Evolutionary conservation across 2,113 vertebrate genomes (phyloP).

Genomic region (Paraplagusia blochii): DNA sequence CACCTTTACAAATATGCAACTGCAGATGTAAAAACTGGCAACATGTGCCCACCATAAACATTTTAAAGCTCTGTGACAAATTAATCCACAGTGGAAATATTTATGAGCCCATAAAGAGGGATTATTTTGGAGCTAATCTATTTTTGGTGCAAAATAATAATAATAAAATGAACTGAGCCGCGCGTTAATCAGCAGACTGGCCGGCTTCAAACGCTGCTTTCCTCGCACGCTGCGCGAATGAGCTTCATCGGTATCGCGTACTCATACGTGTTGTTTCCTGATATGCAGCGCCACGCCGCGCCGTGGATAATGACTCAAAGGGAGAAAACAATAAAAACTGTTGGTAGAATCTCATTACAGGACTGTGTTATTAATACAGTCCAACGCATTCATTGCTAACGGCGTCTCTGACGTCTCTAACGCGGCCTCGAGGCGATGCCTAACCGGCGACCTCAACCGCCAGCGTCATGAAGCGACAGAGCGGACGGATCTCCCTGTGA

Average conservation of each 20-base stretch:
- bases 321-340: conserved; percentile 47
- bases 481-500: conserved; percentile 22
- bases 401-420: conserved; percentile 20
- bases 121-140: conserved; percentile 63
- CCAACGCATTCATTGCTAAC: conserved; percentile 38
- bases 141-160: conserved; percentile 42
- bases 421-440: conserved; percentile 8
- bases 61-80: conserved; percentile 28
- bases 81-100: conserved; percentile 48
- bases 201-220: conserved; percentile 48
- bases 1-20: conserved; percentile 11
- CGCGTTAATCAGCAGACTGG: conserved; percentile 55
- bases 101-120: conserved; percentile 62
- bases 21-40: conserved; percentile 53
- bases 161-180: conserved; percentile 15
- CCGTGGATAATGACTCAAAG: conserved; percentile 58
- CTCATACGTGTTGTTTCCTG: conserved; percentile 45
- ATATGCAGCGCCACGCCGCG: conserved; percentile 50
- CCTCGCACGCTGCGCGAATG: conserved; percentile 57
- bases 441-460: conserved; percentile 34
- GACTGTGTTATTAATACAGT: conserved; percentile 49
- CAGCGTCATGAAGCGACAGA: conserved; percentile 24
- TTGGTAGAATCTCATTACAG: conserved; percentile 53
- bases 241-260: conserved; percentile 53
- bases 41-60: conserved; percentile 35